Evolutionary conservation across 2,113 vertebrate species (phyloP).

Genomic region (Paramisgurnus dabryanus): DNA sequence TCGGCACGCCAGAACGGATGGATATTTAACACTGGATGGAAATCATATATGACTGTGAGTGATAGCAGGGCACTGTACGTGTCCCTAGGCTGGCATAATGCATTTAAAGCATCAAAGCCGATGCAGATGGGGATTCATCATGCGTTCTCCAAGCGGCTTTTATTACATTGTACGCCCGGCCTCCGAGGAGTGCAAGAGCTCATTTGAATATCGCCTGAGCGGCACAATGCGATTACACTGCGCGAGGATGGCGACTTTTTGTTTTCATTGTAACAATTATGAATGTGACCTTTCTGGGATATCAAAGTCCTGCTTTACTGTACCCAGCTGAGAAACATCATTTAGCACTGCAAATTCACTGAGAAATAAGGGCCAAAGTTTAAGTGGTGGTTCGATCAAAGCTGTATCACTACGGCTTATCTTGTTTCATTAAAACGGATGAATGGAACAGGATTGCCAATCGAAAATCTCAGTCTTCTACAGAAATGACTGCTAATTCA

Average conservation of each 20-base stretch:
- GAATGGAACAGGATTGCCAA: constrained; percentile 13
- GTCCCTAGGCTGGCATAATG: constrained; percentile 30
- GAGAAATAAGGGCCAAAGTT: neutral
- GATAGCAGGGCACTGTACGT: constrained; percentile 26
- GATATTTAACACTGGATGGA: constrained; percentile 42
- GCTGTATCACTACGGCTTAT: neutral
- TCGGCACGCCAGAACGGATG: constrained; percentile 20
- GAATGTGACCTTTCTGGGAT: constrained; percentile 30
- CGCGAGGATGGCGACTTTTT: neutral
- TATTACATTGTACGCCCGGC: constrained; percentile 36
- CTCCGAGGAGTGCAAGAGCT: constrained; percentile 39
- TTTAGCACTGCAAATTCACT: neutral
- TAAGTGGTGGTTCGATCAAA: neutral
- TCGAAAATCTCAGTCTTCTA: neutral
- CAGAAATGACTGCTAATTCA: neutral
- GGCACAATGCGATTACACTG: neutral
- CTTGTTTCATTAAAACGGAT: neutral
- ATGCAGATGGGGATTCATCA: constrained; percentile 42
- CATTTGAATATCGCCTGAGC: constrained; percentile 39
- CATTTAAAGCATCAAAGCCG: constrained; percentile 37
- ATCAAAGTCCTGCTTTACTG: constrained; percentile 5
- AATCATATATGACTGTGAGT: constrained; percentile 24
- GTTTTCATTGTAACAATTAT: constrained; percentile 13
- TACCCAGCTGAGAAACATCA: neutral
- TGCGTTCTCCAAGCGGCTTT: constrained; percentile 21